phyloP scores from a whole-genome alignment of 1,140 invertebrate species.

The Mycetomoellerius zeteki region DNA sequence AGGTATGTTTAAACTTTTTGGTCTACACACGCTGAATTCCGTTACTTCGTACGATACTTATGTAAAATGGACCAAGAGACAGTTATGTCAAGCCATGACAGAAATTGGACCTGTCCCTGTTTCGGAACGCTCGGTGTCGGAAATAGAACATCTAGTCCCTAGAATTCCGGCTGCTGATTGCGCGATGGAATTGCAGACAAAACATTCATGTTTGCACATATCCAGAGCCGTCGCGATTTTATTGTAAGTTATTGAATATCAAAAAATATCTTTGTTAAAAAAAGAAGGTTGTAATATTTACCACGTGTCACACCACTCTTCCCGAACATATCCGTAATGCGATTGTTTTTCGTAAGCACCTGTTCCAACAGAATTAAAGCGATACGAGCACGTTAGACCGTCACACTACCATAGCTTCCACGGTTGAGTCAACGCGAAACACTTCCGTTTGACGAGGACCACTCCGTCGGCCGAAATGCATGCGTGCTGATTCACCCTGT shows the following conservation, averaged over 20 bases:
- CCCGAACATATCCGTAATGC: not conserved
- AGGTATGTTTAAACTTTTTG: not conserved
- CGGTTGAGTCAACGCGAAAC: constrained; percentile 73
- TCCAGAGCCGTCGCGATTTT: not conserved
- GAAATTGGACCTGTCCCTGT: constrained; percentile 68
- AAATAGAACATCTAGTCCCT: constrained; percentile 60
- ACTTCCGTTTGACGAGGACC: constrained; percentile 73
- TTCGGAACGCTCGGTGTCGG: constrained; percentile 56
- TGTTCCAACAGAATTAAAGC: constrained; percentile 32
- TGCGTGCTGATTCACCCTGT: constrained; percentile 68
- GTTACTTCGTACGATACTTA: constrained; percentile 35
- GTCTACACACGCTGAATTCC: constrained; percentile 21
- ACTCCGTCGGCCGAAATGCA: constrained; percentile 72
- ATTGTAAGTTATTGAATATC: not conserved
- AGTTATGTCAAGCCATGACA: constrained; percentile 58
- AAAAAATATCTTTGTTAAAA: not conserved
- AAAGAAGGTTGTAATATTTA: not conserved
- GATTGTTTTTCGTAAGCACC: constrained; percentile 35
- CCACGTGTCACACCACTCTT: not conserved
- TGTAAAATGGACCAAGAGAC: constrained; percentile 54
- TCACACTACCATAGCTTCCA: constrained; percentile 51
- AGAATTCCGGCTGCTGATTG: constrained; percentile 20
- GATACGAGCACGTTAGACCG: constrained; percentile 23
- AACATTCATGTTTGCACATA: not conserved
- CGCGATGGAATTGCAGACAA: constrained; percentile 15